Base-by-base conservation (phyloP, 53 echinoderm and acorn worm species). In the Arbacia lixula region DNA sequence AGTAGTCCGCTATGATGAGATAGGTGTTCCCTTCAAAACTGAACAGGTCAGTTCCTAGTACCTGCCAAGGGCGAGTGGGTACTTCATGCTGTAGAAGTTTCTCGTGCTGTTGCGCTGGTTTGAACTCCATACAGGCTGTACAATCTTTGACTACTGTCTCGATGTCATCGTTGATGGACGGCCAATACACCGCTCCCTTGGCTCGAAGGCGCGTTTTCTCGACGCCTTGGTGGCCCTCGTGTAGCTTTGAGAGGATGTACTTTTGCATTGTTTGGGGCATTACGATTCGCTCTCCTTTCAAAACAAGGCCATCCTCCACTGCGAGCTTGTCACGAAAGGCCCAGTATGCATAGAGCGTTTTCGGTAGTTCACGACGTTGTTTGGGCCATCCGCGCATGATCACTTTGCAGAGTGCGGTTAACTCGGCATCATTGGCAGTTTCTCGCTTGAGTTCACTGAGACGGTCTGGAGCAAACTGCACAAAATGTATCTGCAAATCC, bases 321-420 rank as follows among this genome's bases (percentile, higher is more conserved):
- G 93, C 26, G 33, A 93, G 46, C 57, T 93, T 90, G 38, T 90
- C 90, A 41, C 87, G 39, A 29, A 55, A 12, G 53, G 41, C 87
- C 93, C 89, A 89, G 35, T 85, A 87, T 37, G 87, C 54, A 38
- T 83, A 26, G 30, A 93, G 85, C 6, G 85, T 25, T 63, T 87
- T 83, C 22, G 66, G 93, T 4, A 50, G 62, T 58, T 87, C 85
- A 22, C 71, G 53, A 43, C 54, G 90, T 17, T 85, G 91, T 53
- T 91, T 88, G 20, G 91, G 94, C 91, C 91, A 93, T 12, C 90
- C 91, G 50, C 88, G 88, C 6, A 51, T 77, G 32, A 93, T 88
- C 32, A 91, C 69, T 9, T 51, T 27, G 14, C 80, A 65, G 12
- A 90, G 54, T 35, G 90, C 90, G 42, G 87, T 87, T 10, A 93